Evolutionary conservation across 2,888 invertebrate genomes (phyloP), one percentile per base, ranked within the genome.

Genomic region (Limenitis camilla): DNA sequence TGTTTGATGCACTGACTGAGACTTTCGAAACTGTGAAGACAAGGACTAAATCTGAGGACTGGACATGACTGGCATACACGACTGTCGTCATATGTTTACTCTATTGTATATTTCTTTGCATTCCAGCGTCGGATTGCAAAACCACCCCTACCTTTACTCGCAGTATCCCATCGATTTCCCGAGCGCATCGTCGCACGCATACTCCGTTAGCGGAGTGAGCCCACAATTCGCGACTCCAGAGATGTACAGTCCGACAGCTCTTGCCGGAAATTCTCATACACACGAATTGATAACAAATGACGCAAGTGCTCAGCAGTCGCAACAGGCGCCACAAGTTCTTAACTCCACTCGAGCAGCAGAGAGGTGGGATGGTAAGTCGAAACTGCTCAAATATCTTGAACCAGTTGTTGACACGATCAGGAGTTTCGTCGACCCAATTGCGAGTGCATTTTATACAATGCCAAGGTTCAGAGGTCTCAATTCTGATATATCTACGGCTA

Each of bases 81-180:
- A 40, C 31, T 8, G 28, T 19, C 30, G 9, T 5, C 6, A 10
- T 29, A 9, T 32, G n/a, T 32, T n/a, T 44, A 30, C 39, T 29
- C 33, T 65, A 66, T 55, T 54, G 51, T 61, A 63, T 63, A 30
- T 59, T 74, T 76, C 83, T n/a, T 84, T 84, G 68, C 72, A 76
- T 87, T 88, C 66, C 87, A 88, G 88, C 74, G 74, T 78, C 72
- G 85, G 86, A 79, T 81, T 86, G 70, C 84, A 78, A 73, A 84
- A 83, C 74, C 79, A 88, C 61, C 87, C 88, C 59, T 86, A 87
- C 70, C 78, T 88, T 69, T 88, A 87, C 72, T 82, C 87, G 66
- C 86, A 87, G 81, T 88, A 88, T 71, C 87, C 88, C 67, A 80
- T 87, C 75, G 88, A 89, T 78, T 88, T 88, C 70, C 82, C 88